Evolutionary conservation across 2,888 invertebrate genomes (phyloP).

Genomic region (Mycalesis mineus): DNA sequence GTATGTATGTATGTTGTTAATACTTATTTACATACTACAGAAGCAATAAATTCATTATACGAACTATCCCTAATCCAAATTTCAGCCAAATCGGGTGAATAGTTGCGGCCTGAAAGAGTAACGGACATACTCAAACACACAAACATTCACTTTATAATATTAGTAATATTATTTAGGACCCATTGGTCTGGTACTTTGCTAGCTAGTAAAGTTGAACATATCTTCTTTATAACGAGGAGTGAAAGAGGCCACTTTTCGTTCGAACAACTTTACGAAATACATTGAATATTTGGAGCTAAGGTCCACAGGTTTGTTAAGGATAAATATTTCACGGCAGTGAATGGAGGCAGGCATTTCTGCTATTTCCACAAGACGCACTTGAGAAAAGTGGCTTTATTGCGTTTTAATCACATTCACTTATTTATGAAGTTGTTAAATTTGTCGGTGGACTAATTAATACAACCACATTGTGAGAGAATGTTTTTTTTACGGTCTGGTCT

Average conservation of each 20-base stretch:
- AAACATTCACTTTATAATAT: too few species aligned
- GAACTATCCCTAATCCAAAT: too few species aligned
- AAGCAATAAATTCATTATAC: too few species aligned
- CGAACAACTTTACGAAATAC: slow-evolving; percentile 15
- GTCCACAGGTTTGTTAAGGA: slow-evolving; percentile 26
- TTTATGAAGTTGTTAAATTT: neutral
- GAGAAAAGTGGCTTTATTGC: slow-evolving; percentile 3
- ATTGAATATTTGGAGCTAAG: slow-evolving; percentile 22
- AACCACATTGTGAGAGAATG: neutral
- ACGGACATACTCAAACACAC: too few species aligned
- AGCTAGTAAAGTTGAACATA: neutral
- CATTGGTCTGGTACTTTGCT: neutral
- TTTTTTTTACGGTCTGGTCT: neutral
- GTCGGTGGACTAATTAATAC: neutral
- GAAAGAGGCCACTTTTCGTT: neutral
- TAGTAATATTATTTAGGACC: neutral
- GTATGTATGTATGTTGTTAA: too few species aligned
- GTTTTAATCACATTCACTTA: slow-evolving; percentile 1
- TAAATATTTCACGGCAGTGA: slow-evolving; percentile 23
- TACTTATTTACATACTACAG: too few species aligned
- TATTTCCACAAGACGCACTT: slow-evolving; percentile 21
- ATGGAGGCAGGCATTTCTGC: slow-evolving; percentile 13
- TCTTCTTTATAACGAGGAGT: neutral
- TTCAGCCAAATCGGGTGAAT: too few species aligned
- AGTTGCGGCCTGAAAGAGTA: too few species aligned